A percentile compares a stretch with the other conserved stretches of the same genome.
These are phyloP conservation scores for Scaptomyza polygonia DNA, from an alignment of 2,888 invertebrate species.

Conservation along the genomic window DNA sequence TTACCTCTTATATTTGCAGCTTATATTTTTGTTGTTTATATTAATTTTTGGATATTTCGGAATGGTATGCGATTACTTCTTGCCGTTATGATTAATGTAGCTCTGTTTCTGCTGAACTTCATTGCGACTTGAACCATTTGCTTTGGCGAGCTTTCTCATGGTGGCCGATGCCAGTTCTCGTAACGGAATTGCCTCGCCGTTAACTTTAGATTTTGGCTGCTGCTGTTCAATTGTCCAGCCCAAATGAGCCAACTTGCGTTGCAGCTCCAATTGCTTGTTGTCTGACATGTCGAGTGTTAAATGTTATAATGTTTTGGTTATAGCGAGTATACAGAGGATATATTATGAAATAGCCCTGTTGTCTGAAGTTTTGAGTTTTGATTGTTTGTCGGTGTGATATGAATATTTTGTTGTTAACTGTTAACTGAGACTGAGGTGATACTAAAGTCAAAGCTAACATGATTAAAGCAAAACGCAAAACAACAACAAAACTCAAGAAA, in stretches of 20 bases:
- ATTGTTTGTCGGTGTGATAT: neutral
- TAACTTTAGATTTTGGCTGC: neutral
- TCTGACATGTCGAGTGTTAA: slow-evolving; percentile 19
- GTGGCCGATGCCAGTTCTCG: slow-evolving; percentile 27
- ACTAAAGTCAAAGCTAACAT: neutral
- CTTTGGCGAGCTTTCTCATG: neutral
- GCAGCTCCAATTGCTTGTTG: slow-evolving; percentile 37
- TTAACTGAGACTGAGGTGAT: neutral
- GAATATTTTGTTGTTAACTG: neutral
- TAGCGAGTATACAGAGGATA: neutral
- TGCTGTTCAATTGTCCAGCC: slow-evolving; percentile 47
- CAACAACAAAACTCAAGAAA: too few relatives aligned
- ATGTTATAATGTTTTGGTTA: neutral
- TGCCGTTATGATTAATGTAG: neutral
- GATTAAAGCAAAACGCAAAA: neutral
- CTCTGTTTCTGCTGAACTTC: neutral
- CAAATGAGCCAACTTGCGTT: slow-evolving; percentile 24
- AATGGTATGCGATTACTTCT: neutral
- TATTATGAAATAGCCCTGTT: neutral
- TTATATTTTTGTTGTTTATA: too few relatives aligned
- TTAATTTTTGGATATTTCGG: too few relatives aligned
- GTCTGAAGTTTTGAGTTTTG: neutral
- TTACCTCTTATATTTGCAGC: neutral
- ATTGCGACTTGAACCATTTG: too few relatives aligned
- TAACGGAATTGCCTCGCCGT: slow-evolving; percentile 35